Evolutionary conservation across 2,113 vertebrate genomes (phyloP), one percentile per base, ranked within the genome.

Genomic region (Polypterus bichir): DNA sequence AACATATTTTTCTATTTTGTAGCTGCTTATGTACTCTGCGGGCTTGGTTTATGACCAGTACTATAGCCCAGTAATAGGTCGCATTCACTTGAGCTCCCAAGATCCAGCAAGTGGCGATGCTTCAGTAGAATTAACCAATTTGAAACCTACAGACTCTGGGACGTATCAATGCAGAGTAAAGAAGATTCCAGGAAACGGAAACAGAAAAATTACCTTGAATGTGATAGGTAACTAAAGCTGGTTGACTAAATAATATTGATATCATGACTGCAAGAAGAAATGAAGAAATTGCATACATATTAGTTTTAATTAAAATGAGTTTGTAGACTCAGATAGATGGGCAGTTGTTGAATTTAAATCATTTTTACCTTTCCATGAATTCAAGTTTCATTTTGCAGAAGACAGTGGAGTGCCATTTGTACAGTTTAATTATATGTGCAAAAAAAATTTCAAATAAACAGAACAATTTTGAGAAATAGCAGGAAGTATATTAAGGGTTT

Each of bases 101-200:
- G 91, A 93, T 71, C 88, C 94, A 27, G 86, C 66, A 76, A 88
- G 76, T 4, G 95, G 95, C 3, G 93, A 99, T 9, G 96, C 85
- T 48, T 97, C 91, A 0, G 82, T 99, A 76, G 90, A 88, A 69
- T 76, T 99, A 47, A 82, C 82, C 6, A 83, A 86, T 9, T 79
- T 98, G 68, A 84, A 84, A 64, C 68, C 88, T 4, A 64, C 84
- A 0, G 96, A 99, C 73, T 88, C 90, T 0, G 92, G 91, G 27
- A 90, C 85, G 0, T 99, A 96, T 57, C 92, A 95, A 66, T 98
- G 95, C 75, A 98, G 93, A 77, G 92, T 98, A 70, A 98, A 97
- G 73, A 99, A 97, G 71, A 86, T 84, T 59, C 96, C 96, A 0
- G 93, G 92, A 27, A 79, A 93, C 62, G 67, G 77, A 58, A 92